phyloP scores from a whole-genome alignment of 2,888 invertebrate genomes.

The Xylophagus ater region DNA sequence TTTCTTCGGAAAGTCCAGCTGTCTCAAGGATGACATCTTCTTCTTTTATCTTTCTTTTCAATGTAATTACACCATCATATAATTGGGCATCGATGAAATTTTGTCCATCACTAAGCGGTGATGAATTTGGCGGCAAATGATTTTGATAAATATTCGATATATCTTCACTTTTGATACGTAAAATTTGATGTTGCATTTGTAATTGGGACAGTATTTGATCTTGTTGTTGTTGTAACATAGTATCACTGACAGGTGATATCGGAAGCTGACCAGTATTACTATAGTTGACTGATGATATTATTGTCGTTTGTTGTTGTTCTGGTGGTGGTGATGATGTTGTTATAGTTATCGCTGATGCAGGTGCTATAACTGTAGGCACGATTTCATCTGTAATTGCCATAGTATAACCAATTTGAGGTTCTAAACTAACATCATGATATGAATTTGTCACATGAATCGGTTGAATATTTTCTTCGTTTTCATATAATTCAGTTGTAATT shows the following conservation, averaged over 20 bases:
- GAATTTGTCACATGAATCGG: slow-evolving; percentile 33
- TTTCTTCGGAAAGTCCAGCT: slow-evolving; percentile 38
- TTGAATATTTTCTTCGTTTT: slow-evolving; percentile 51
- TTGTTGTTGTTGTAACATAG: slow-evolving; percentile 7
- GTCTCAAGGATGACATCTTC: slow-evolving; percentile 36
- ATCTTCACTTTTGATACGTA: slow-evolving; percentile 2
- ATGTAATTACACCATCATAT: slow-evolving; percentile 10
- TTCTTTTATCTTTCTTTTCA: slow-evolving; percentile 21
- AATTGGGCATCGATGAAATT: slow-evolving; percentile 12
- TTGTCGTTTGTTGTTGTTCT: background rate
- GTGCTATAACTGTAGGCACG: slow-evolving; percentile 13
- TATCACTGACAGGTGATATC: slow-evolving; percentile 14
- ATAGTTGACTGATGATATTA: slow-evolving; percentile 7
- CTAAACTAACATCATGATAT: slow-evolving; percentile 17
- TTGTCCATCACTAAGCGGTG: slow-evolving; percentile 13
- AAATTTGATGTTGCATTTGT: slow-evolving; percentile 11
- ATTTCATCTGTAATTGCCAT: slow-evolving; percentile 4
- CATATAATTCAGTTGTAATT: slow-evolving; percentile 47
- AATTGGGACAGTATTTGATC: slow-evolving; percentile 8
- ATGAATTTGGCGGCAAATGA: slow-evolving; percentile 14
- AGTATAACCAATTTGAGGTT: slow-evolving; percentile 17
- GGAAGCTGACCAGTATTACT: slow-evolving; percentile 9
- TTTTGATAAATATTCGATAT: slow-evolving; percentile 22
- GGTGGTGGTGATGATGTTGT: slow-evolving; percentile 11
- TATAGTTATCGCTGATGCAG: no score